These are phyloP conservation scores for Papilio polyxenes DNA, from an alignment of 1,140 invertebrate species.

Conservation along the genomic window DNA sequence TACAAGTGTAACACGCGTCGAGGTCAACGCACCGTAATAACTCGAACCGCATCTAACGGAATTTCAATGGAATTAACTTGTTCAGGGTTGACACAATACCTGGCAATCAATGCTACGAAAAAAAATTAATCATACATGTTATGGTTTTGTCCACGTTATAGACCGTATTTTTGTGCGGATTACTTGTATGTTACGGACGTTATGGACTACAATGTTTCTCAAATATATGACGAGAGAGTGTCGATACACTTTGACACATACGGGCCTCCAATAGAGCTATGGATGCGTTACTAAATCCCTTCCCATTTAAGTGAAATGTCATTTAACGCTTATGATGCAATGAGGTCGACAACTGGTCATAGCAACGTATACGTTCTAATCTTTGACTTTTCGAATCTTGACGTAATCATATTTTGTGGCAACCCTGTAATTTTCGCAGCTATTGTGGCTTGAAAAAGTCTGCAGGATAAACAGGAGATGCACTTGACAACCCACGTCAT, in stretches of 20 bases:
- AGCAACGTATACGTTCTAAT: background rate
- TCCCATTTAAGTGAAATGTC: background rate
- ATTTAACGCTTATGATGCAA: background rate
- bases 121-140: background rate
- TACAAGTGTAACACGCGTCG: constrained; percentile 11
- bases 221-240: no score
- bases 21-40: constrained; percentile 33
- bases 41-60: constrained; percentile 26
- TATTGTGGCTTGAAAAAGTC: background rate
- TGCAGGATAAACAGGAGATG: constrained; percentile 19
- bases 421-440: background rate
- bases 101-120: background rate
- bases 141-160: background rate
- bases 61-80: constrained; percentile 33
- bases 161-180: background rate
- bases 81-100: background rate
- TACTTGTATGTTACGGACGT: background rate
- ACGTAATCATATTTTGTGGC: background rate
- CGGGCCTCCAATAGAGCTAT: no score
- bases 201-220: no score
- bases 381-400: no score
- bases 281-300: no score
- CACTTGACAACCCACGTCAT: constrained; percentile 14
- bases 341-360: background rate
- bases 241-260: no score